These are phyloP conservation scores for Thamnophis sirtalis DNA, from an alignment of 2,113 vertebrate genomes.

Conservation along the genomic window DNA sequence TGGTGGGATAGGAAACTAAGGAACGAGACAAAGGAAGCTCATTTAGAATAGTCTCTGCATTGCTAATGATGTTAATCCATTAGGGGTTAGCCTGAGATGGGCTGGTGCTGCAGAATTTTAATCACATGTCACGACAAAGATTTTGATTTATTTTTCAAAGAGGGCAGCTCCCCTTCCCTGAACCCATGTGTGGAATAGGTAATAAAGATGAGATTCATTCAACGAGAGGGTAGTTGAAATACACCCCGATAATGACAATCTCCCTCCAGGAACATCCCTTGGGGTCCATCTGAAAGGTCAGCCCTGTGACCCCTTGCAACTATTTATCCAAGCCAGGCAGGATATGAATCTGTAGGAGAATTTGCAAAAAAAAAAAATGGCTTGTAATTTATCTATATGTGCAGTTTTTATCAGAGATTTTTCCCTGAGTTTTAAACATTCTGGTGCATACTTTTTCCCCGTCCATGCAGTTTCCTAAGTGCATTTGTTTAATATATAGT, in stretches of 20 bases:
- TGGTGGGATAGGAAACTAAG: neutral
- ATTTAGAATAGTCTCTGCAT: neutral
- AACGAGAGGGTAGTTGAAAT: neutral
- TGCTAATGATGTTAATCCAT: constrained; percentile 7
- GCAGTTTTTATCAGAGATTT: neutral
- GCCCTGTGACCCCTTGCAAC: neutral
- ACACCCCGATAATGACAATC: neutral
- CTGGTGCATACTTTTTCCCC: neutral
- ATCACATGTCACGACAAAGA: accelerated
- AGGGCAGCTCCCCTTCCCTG: neutral
- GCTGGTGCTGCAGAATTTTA: neutral
- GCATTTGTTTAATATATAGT: neutral
- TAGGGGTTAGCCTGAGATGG: neutral
- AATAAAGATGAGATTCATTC: accelerated
- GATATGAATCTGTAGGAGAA: neutral
- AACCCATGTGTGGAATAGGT: accelerated
- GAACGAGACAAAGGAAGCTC: neutral
- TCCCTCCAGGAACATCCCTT: neutral
- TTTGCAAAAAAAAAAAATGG: neutral
- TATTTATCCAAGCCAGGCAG: neutral
- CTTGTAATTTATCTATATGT: neutral
- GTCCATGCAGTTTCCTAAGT: neutral
- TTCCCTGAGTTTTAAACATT: neutral
- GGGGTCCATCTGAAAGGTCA: neutral
- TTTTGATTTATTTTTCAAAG: accelerated